phyloP scores from a whole-genome alignment of 1,140 invertebrate genomes.

The Bombus picipes region DNA sequence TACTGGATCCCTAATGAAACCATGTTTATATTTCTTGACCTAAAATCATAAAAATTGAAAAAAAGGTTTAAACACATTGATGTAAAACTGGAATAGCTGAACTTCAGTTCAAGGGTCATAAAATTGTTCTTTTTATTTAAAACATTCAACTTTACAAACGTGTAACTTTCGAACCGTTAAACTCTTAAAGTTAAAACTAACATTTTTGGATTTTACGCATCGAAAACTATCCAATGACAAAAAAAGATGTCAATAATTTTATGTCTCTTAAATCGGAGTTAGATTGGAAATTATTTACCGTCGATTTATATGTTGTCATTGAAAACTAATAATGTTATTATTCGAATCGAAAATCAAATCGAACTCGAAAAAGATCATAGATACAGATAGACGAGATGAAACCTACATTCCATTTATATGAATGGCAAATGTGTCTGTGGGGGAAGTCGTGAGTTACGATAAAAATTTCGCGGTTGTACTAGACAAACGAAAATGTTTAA shows the following conservation, averaged over 20 bases:
- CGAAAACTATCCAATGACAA: no score
- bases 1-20: slow-evolving; percentile 98
- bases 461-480: not conserved
- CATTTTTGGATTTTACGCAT: no score
- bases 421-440: not conserved
- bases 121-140: no score
- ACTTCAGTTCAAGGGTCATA: no score
- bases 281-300: not conserved
- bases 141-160: no score
- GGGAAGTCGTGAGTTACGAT: not conserved
- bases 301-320: not conserved
- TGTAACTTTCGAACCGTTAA: no score
- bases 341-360: no score
- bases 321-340: not conserved
- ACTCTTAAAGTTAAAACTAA: no score
- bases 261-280: no score
- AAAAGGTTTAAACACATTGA: not conserved
- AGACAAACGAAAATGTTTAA: slow-evolving; percentile 23
- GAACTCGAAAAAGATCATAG: not conserved
- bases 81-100: no score
- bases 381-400: not conserved
- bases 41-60: slow-evolving; percentile 53
- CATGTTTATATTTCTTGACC: slow-evolving; percentile 99
- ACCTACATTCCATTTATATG: not conserved
- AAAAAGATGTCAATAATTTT: no score